phyloP scores from a whole-genome alignment of 2,113 vertebrate species.

The Anthoscopus minutus region DNA sequence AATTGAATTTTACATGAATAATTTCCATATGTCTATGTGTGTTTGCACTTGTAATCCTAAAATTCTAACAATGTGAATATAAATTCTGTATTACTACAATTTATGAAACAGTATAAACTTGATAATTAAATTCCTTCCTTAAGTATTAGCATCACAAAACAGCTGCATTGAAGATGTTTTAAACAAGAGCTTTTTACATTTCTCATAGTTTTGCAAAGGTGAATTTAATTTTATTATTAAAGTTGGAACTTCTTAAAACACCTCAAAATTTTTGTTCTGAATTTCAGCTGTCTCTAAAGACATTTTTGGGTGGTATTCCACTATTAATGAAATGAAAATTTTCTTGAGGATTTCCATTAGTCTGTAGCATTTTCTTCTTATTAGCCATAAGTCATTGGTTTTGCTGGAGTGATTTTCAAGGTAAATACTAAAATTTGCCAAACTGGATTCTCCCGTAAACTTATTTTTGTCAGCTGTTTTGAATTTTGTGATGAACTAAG shows the following conservation, averaged over 20 bases:
- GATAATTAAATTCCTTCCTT: not conserved
- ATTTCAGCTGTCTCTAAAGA: not conserved
- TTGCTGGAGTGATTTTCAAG: not conserved
- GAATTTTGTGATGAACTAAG: not conserved
- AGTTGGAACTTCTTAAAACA: not conserved
- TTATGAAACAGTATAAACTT: not conserved
- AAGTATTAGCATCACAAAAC: not conserved
- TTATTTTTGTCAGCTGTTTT: not conserved
- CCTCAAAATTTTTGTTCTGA: not conserved
- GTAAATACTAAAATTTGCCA: not conserved
- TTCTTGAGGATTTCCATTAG: not conserved
- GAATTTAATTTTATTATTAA: not conserved
- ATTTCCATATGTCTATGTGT: not conserved
- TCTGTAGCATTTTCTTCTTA: not conserved
- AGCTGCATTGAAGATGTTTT: not conserved
- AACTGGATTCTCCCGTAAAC: not conserved
- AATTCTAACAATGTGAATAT: not conserved
- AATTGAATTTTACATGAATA: not conserved
- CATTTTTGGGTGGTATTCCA: not conserved
- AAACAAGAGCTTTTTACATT: slow-evolving; percentile 18
- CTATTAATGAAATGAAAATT: not conserved
- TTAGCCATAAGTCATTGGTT: not conserved
- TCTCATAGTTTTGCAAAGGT: not conserved
- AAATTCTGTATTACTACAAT: not conserved
- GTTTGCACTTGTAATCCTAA: not conserved